Evolutionary conservation across 2,113 vertebrate genomes (phyloP).

Genomic region (Morone chrysops): DNA sequence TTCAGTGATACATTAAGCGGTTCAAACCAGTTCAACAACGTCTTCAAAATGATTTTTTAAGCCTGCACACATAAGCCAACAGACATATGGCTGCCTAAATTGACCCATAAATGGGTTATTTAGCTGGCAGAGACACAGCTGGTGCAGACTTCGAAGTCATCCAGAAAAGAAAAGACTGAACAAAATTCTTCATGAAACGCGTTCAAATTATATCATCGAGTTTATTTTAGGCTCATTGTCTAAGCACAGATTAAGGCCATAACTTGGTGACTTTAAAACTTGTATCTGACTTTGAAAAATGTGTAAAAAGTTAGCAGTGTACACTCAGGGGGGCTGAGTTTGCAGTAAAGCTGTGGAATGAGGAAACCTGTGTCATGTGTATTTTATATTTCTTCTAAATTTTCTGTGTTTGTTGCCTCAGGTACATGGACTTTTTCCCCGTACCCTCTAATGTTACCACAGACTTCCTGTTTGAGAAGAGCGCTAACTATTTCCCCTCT

Average conservation of each 20-base stretch:
- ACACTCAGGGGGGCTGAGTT: neutral
- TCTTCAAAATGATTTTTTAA: constrained; percentile 68
- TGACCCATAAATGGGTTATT: constrained; percentile 76
- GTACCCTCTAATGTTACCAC: constrained; percentile 93
- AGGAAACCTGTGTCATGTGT: neutral
- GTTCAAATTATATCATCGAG: constrained; percentile 34
- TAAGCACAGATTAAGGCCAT: constrained; percentile 21
- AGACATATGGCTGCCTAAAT: constrained; percentile 73
- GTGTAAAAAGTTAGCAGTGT: neutral
- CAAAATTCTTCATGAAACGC: constrained; percentile 53
- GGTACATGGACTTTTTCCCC: constrained; percentile 99
- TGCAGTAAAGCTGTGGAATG: constrained; percentile 7
- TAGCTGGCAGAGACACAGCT: constrained; percentile 73
- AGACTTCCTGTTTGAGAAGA: constrained; percentile 98
- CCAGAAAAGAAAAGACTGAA: constrained; percentile 55
- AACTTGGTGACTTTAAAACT: constrained; percentile 53
- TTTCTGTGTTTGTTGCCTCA: constrained; percentile 73
- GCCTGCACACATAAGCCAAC: constrained; percentile 49
- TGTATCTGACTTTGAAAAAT: constrained; percentile 60
- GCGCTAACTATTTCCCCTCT: constrained; percentile 96
- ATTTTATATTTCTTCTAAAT: constrained; percentile 11
- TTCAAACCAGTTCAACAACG: constrained; percentile 35
- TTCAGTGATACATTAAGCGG: constrained; percentile 52
- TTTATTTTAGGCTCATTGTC: constrained; percentile 36
- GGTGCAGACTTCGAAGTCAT: constrained; percentile 63